Evolutionary conservation across 64 coral and sea anemone species (phyloP).

Genomic region (Dendronephthya gigantea): DNA sequence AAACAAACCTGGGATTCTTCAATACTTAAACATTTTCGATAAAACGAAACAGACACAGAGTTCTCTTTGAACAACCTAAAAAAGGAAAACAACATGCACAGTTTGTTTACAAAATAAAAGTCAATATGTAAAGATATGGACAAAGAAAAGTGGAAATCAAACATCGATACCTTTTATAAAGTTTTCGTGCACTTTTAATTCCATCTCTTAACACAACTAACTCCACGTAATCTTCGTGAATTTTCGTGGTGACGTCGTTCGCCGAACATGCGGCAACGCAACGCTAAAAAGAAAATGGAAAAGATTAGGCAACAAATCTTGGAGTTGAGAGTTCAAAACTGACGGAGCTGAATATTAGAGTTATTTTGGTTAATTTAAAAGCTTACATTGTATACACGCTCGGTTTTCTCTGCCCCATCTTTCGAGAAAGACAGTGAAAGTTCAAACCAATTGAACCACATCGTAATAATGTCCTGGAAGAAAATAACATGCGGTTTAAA

Average conservation of each 20-base stretch:
- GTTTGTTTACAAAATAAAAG: background rate
- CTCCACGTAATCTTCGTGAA: conserved; percentile 37
- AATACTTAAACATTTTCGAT: background rate
- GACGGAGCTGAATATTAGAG: too few relatives aligned
- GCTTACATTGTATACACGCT: conserved; percentile 66
- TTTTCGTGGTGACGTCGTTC: background rate
- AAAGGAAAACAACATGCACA: background rate
- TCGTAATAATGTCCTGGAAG: conserved; percentile 35
- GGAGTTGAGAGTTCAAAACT: too few relatives aligned
- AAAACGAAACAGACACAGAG: background rate
- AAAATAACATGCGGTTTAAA: background rate
- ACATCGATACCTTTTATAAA: conserved; percentile 42
- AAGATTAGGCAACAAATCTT: background rate
- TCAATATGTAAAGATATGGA: too few relatives aligned
- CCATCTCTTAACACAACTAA: conserved; percentile 29
- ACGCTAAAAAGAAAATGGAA: background rate
- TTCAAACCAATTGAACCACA: conserved; percentile 64
- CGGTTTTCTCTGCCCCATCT: conserved; percentile 24
- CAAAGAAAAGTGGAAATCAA: background rate
- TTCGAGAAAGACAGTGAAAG: conserved; percentile 27
- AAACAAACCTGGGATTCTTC: background rate
- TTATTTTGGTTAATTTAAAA: too few relatives aligned
- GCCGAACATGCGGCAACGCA: background rate
- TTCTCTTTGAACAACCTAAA: background rate
- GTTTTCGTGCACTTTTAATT: conserved; percentile 25